These are phyloP conservation scores for Zoanthus solanderi DNA, from an alignment of 92 coral and sea anemone genomes.

Conservation along the genomic window DNA sequence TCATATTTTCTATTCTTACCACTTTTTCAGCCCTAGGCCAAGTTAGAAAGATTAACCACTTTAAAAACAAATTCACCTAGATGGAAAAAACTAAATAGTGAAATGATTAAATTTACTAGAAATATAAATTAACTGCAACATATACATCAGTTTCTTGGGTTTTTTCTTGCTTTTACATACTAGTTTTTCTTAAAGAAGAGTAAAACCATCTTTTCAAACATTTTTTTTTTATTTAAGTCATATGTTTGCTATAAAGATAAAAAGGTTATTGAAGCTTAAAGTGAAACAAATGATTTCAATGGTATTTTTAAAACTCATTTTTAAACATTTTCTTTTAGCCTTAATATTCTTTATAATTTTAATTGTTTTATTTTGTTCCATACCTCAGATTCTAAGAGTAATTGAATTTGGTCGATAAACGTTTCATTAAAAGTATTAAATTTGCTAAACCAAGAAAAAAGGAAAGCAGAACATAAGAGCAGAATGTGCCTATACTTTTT, in stretches of 20 bases:
- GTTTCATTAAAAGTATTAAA: neutral
- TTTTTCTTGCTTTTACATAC: neutral
- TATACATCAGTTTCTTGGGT: neutral
- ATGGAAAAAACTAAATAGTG: constrained; percentile 4
- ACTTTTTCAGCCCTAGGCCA: neutral
- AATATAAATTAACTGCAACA: neutral
- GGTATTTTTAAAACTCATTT: constrained; percentile 1
- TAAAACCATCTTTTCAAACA: neutral
- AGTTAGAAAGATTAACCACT: constrained; percentile 3
- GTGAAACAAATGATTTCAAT: neutral
- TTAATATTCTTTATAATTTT: neutral
- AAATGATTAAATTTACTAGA: neutral
- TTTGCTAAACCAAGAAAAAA: constrained; percentile 1
- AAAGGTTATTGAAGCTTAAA: neutral
- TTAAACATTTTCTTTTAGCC: neutral
- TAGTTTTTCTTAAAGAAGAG: constrained; percentile 1
- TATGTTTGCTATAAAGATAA: neutral
- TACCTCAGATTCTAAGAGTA: neutral
- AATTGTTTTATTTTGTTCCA: neutral
- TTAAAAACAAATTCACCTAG: neutral
- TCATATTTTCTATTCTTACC: neutral
- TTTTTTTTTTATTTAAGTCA: neutral
- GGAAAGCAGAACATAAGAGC: neutral
- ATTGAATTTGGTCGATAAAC: neutral
- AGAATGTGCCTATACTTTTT: neutral